Conservation (phyloP, 2,113 vertebrate species). For the Sciurus niger region DNA sequence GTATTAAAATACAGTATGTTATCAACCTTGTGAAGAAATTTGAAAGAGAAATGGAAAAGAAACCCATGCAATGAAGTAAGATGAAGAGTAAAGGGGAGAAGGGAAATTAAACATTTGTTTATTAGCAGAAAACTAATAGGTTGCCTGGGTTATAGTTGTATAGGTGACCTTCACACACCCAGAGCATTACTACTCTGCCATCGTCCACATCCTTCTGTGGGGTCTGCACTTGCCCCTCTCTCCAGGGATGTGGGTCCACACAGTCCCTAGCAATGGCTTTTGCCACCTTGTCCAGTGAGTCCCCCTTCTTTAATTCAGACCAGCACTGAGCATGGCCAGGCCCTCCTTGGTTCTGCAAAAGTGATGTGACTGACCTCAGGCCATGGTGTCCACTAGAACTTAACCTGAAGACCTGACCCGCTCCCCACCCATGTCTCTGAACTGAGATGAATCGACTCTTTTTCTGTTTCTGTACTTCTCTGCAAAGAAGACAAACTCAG, state of each 20-base stretch:
- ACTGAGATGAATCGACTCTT: not conserved
- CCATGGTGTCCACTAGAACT: not conserved
- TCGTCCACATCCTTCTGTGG: not conserved
- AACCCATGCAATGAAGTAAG: not conserved
- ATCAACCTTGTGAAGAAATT: not conserved
- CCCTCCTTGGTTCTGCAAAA: not conserved
- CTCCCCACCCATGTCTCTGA: not conserved
- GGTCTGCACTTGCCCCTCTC: not conserved
- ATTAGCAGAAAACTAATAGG: not conserved
- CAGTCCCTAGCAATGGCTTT: not conserved
- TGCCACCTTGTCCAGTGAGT: not conserved
- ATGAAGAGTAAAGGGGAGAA: not conserved
- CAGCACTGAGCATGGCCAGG: not conserved
- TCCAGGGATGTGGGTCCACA: not conserved
- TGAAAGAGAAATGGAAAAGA: not conserved
- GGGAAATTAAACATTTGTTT: not conserved
- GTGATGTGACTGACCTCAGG: not conserved
- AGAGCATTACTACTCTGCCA: not conserved
- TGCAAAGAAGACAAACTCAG: not conserved
- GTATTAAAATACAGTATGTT: not conserved
- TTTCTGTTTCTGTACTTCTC: not conserved
- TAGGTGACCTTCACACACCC: not conserved
- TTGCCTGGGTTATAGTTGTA: not conserved
- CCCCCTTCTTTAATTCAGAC: not conserved
- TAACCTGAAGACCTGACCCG: not conserved